These are phyloP conservation scores for Gymnocypris eckloni DNA, from an alignment of 2,797 vertebrate genomes.

Conservation along the genomic window DNA sequence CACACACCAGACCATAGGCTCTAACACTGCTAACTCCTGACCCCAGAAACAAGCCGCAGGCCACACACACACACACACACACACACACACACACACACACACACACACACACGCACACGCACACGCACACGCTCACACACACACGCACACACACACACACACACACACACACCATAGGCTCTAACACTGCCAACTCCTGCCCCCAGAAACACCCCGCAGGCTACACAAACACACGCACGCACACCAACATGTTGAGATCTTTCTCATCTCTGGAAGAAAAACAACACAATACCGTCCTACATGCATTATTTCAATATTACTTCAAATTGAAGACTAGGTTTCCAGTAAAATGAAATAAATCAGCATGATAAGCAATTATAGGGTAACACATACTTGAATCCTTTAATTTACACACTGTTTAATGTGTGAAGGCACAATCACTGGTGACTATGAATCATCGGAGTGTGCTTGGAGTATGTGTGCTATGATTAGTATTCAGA, in stretches of 20 bases:
- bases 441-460: conserved; percentile 21
- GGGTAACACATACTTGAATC: neutral
- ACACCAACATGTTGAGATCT: neutral
- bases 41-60: conserved; percentile 3
- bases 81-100: neutral
- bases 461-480: neutral
- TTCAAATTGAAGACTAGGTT: neutral
- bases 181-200: no score
- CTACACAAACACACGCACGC: no score
- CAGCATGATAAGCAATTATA: conserved; percentile 22
- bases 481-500: conserved; percentile 41
- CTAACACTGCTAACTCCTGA: neutral
- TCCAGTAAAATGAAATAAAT: conserved; percentile 25
- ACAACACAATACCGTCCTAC: neutral
- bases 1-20: neutral
- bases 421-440: neutral
- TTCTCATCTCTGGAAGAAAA: neutral
- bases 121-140: neutral
- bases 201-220: no score
- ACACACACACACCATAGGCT: no score
- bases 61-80: conserved; percentile 4
- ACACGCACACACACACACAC: neutral
- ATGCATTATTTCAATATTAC: conserved; percentile 24
- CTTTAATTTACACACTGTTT: conserved; percentile 5
- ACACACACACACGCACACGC: neutral